phyloP scores from a whole-genome alignment of 1,140 invertebrate species.

The Dinothrombium tinctorium region DNA sequence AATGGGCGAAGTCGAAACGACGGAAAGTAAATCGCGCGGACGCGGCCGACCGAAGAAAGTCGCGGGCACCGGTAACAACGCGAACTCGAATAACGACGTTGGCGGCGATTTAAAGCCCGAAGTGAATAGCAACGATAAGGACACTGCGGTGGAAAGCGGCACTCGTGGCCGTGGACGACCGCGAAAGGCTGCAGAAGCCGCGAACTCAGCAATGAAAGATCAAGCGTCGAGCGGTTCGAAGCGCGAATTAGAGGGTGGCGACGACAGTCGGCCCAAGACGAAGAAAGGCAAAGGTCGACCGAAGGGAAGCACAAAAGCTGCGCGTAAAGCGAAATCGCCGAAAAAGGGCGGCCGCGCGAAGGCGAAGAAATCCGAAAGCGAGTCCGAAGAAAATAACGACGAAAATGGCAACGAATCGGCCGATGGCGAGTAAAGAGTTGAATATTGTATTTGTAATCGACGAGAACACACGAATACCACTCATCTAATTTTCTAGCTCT shows the following conservation, averaged over 20 bases:
- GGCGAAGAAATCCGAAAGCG: no score
- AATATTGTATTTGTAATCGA: no score
- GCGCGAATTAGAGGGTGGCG: background rate
- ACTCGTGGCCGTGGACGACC: background rate
- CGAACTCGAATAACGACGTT: background rate
- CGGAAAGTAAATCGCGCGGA: no score
- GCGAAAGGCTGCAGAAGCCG: background rate
- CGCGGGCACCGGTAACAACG: background rate
- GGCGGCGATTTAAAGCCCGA: no score
- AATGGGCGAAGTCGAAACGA: no score
- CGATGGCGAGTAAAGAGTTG: no score
- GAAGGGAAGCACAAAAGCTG: slow-evolving; percentile 16
- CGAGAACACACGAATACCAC: no score
- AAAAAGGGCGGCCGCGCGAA: no score
- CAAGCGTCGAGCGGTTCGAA: background rate
- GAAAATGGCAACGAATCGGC: no score
- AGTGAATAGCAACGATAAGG: no score
- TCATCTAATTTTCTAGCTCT: no score
- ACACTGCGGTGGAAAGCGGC: background rate
- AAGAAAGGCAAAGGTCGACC: background rate
- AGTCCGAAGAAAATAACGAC: no score
- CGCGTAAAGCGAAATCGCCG: slow-evolving; percentile 15
- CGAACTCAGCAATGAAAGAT: background rate
- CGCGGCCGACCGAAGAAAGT: background rate
- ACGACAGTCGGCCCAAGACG: background rate